Conservation (phyloP, 2,888 invertebrate genomes). For the Leptinotarsa juncta region DNA sequence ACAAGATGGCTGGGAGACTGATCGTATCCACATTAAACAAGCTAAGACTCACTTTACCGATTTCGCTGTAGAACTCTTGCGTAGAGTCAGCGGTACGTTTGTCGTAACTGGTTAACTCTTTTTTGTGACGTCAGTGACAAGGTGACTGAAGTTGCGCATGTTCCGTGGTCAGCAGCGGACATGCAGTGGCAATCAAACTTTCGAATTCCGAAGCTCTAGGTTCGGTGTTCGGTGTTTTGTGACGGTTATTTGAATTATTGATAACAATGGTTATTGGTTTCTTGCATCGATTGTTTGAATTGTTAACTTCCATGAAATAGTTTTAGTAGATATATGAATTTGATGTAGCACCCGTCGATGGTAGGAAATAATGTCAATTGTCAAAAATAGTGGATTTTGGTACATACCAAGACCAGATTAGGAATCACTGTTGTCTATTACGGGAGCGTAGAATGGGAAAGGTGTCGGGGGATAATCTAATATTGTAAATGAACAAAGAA, state of each 20-base stretch:
- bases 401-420: background rate
- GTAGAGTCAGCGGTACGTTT: constrained; percentile 46
- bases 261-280: background rate
- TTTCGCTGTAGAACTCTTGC: constrained; percentile 40
- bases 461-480: background rate
- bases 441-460: constrained; percentile 7
- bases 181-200: constrained; percentile 55
- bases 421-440: constrained; percentile 3
- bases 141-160: constrained; percentile 59
- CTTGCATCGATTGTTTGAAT: background rate
- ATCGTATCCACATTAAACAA: constrained; percentile 59
- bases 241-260: constrained; percentile 22
- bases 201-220: constrained; percentile 30
- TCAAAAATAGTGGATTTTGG: background rate
- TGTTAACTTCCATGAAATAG: background rate
- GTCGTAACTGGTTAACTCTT: constrained; percentile 51
- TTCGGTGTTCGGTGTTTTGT: constrained; percentile 9
- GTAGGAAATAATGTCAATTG: background rate
- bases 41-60: constrained; percentile 55
- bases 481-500: too few relatives aligned
- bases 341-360: background rate
- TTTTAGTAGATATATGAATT: background rate
- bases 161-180: constrained; percentile 44
- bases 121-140: constrained; percentile 62
- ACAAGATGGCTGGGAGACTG: constrained; percentile 67